phyloP scores from a whole-genome alignment of 2,797 vertebrate genomes.

The Octomys mimax region DNA sequence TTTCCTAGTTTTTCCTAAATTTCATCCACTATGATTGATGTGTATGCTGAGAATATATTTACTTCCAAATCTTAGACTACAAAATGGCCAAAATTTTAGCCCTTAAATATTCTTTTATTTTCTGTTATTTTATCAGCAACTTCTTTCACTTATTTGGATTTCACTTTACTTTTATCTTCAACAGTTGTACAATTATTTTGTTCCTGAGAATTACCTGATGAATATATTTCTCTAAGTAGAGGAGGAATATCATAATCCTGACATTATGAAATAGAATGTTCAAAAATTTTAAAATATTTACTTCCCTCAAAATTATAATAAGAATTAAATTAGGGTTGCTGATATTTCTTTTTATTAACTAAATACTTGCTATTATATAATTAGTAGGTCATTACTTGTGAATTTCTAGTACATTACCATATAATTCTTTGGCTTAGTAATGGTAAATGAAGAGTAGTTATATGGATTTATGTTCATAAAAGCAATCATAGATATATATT shows the following conservation, averaged over 20 bases:
- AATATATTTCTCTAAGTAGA: not conserved
- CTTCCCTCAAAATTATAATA: not conserved
- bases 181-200: conserved; percentile 1
- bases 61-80: not conserved
- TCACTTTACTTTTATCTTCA: not conserved
- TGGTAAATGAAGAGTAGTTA: conserved; percentile 26
- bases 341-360: conserved; percentile 26
- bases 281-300: conserved; percentile 12
- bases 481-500: conserved; percentile 37
- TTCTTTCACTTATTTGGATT: not conserved
- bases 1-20: not conserved
- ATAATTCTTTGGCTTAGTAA: not conserved
- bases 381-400: conserved; percentile 12
- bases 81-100: not conserved
- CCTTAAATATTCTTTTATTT: not conserved
- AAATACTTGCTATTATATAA: conserved; percentile 41
- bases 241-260: not conserved
- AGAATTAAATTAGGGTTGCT: not conserved
- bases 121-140: not conserved
- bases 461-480: conserved; percentile 6
- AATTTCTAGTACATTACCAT: conserved; percentile 8
- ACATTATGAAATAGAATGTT: not conserved
- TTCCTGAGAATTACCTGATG: not conserved
- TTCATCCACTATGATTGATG: not conserved
- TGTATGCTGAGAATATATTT: not conserved